phyloP scores from a whole-genome alignment of 2,113 vertebrate species.

The Scatophagus argus region DNA sequence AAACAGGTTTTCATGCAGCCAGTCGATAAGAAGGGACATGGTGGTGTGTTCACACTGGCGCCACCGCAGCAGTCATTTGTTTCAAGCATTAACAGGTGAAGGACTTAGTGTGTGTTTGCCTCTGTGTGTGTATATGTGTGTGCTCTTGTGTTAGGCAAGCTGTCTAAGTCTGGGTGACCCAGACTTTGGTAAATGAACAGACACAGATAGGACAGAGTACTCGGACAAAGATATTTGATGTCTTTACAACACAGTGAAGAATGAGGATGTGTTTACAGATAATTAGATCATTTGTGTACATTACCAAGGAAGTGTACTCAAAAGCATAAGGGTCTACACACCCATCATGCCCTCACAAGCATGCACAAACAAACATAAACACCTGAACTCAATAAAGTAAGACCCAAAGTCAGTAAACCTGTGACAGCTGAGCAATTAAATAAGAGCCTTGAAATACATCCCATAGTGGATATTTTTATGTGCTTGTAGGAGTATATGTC shows the following conservation, averaged over 20 bases:
- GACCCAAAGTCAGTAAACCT: slow-evolving; percentile 10
- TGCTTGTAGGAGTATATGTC: slow-evolving; percentile 13
- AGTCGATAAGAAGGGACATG: slow-evolving; percentile 72
- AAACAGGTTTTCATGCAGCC: slow-evolving; percentile 74
- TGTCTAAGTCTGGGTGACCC: slow-evolving; percentile 42
- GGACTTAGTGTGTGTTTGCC: slow-evolving; percentile 50
- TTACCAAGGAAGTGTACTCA: background rate
- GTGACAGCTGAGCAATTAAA: slow-evolving; percentile 58
- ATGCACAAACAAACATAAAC: slow-evolving; percentile 30
- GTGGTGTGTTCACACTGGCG: slow-evolving; percentile 67
- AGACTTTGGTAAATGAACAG: slow-evolving; percentile 68
- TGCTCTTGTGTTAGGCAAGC: slow-evolving; percentile 31
- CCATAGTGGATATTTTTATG: slow-evolving; percentile 3
- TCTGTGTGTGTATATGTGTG: slow-evolving; percentile 26
- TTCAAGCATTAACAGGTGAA: slow-evolving; percentile 78
- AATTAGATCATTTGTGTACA: slow-evolving; percentile 25
- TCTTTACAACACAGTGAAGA: slow-evolving; percentile 53
- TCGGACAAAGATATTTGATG: slow-evolving; percentile 30
- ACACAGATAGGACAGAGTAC: slow-evolving; percentile 43
- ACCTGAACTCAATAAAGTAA: slow-evolving; percentile 34
- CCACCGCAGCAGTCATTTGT: slow-evolving; percentile 62
- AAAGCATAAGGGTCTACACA: background rate
- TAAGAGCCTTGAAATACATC: slow-evolving; percentile 37
- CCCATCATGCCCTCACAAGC: slow-evolving; percentile 1
- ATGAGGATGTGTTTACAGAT: slow-evolving; percentile 57